A percentile compares a stretch with the other conserved stretches of the same genome.
Evolutionary conservation across 2,888 invertebrate species (phyloP).

Genomic region (Dynastes tityus): DNA sequence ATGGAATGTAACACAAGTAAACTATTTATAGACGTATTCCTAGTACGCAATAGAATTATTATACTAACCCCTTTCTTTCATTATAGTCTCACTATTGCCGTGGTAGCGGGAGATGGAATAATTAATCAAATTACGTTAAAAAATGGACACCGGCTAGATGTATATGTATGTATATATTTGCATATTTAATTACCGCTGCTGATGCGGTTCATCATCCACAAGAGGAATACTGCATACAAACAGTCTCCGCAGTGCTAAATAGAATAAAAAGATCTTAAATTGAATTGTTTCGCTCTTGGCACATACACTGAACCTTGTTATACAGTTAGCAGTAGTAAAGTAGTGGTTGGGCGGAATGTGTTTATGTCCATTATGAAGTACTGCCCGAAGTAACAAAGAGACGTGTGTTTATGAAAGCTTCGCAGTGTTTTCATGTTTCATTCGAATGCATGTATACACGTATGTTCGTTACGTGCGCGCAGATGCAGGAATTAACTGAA

Average conservation of each 20-base stretch:
- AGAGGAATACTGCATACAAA: background rate
- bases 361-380: slow-evolving; percentile 33
- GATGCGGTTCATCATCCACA: slow-evolving; percentile 11
- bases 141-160: slow-evolving; percentile 18
- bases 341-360: slow-evolving; percentile 24
- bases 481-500: background rate
- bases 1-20: background rate
- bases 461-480: background rate
- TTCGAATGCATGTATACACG: slow-evolving; percentile 1
- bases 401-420: slow-evolving; percentile 27
- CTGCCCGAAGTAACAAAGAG: slow-evolving; percentile 29
- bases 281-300: slow-evolving; percentile 40
- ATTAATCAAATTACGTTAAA: slow-evolving; percentile 27
- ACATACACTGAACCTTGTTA: slow-evolving; percentile 16
- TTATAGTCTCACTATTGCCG: background rate
- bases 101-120: slow-evolving; percentile 1
- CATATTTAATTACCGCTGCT: slow-evolving; percentile 27
- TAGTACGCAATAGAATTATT: slow-evolving; percentile 5
- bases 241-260: slow-evolving; percentile 5
- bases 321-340: slow-evolving; percentile 35
- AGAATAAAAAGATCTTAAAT: slow-evolving; percentile 13
- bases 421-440: slow-evolving; percentile 22
- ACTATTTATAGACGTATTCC: background rate
- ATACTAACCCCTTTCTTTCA: background rate
- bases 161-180: background rate